These are phyloP conservation scores for Mimumesa dahlbomi DNA, from an alignment of 2,888 invertebrate genomes.

Conservation along the genomic window DNA sequence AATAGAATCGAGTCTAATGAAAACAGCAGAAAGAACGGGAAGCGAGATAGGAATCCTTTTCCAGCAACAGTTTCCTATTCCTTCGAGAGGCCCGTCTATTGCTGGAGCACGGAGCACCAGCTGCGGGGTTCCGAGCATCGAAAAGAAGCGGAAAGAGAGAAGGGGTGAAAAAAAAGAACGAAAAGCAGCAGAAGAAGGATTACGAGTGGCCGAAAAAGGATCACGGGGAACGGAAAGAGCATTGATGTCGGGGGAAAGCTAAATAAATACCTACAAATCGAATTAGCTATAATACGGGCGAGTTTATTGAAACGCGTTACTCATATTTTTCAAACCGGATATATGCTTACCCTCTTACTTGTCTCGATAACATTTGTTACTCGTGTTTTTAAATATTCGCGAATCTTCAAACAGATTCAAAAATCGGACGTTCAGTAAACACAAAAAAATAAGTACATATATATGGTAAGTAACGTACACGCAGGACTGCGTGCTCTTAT, in stretches of 20 bases:
- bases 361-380: too few species aligned
- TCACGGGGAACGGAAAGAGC: constrained; percentile 26
- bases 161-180: neutral
- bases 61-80: constrained; percentile 43
- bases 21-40: constrained; percentile 28
- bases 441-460: too few species aligned
- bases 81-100: constrained; percentile 28
- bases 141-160: constrained; percentile 3
- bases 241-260: constrained; percentile 49
- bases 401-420: neutral
- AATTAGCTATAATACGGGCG: constrained; percentile 65
- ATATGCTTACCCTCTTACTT: too few species aligned
- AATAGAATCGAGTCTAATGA: constrained; percentile 52
- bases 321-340: neutral
- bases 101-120: constrained; percentile 2
- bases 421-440: neutral
- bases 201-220: constrained; percentile 21
- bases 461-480: too few species aligned
- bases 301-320: too few species aligned
- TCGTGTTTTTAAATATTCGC: too few species aligned
- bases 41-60: constrained; percentile 20
- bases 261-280: constrained; percentile 68
- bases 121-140: constrained; percentile 11
- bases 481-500: too few species aligned
- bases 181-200: constrained; percentile 10